Evolutionary conservation across 2,113 vertebrate species (phyloP), one percentile per base, ranked within the genome.

Genomic region (Trematocara stigmaticum): DNA sequence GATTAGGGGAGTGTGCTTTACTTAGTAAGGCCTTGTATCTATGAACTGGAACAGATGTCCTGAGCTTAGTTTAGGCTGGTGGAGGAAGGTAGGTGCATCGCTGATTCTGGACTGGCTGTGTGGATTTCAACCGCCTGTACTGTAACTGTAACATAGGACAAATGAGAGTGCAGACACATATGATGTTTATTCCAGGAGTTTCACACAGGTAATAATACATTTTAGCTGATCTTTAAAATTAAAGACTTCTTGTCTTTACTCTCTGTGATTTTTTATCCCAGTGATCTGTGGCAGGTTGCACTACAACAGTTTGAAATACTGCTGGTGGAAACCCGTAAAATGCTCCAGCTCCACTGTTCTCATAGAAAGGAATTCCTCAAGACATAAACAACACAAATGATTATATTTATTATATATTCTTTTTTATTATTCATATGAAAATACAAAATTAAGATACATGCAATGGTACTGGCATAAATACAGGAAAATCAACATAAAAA

Each of bases 401-500:
- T 31, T 57, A 84, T 16, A 83, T 85, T 84, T 69, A 69, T 69
- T 42, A 61, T 86, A 91, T 84, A 86, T 42, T 4, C 59, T 88
- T 92, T 92, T 90, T 91, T 45, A 93, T 92, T 93, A 87, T 85
- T 90, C 7, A 78, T 89, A 86, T 76, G 40, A 78, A 84, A 93
- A 93, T 93, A 93, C 69, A 94, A 94, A 94, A 94, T 87, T 34
- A 83, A 84, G 80, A 88, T 89, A 88, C 91, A 94, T 94, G 91
- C 92, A 92, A 52, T 79, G 52, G 74, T 91, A 86, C 88, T 82
- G 34, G 69, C 82, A 94, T 94, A 94, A 94, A 94, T 95, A 93
- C 31, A 88, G 53, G 34, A 82, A 18, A 20, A 61, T 87, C 42
- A 86, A 76, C 53, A 82, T 87, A 34, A 83, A 64, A 61, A 34